phyloP scores from a whole-genome alignment of 2,888 invertebrate species.

The Hesperia comma region DNA sequence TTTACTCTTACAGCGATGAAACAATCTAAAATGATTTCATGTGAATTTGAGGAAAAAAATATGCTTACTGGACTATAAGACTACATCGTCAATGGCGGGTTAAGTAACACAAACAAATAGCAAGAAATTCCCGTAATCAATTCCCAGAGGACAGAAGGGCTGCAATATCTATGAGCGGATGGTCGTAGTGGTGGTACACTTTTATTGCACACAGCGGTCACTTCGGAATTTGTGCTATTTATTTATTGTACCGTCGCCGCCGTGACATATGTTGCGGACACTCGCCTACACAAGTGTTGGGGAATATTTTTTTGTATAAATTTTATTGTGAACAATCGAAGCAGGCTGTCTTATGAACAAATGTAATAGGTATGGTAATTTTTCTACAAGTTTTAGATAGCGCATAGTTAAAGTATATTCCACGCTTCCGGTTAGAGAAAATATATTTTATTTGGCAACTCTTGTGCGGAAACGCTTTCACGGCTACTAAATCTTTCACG shows the following conservation, averaged over 20 bases:
- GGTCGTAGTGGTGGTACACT: constrained; percentile 66
- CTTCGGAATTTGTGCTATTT: constrained; percentile 82
- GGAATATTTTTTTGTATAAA: neutral
- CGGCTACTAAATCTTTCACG: too few species aligned
- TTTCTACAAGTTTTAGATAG: too few species aligned
- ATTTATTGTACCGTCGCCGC: constrained; percentile 76
- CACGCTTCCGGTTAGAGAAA: too few species aligned
- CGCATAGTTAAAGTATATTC: too few species aligned
- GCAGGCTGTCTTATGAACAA: too few species aligned
- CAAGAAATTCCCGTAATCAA: constrained; percentile 43
- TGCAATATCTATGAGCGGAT: constrained; percentile 72
- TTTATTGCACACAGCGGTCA: constrained; percentile 77
- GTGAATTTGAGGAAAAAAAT: too few species aligned
- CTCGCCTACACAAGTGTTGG: constrained; percentile 53
- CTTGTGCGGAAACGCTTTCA: too few species aligned
- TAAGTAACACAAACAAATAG: constrained; percentile 19
- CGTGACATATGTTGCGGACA: constrained; percentile 73
- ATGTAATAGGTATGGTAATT: too few species aligned
- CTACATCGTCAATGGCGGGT: neutral
- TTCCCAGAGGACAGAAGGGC: constrained; percentile 49
- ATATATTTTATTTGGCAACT: too few species aligned
- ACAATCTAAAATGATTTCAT: too few species aligned
- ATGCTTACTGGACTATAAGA: too few species aligned
- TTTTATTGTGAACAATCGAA: neutral
- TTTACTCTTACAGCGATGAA: too few species aligned